A percentile compares a stretch with the other conserved stretches of the same genome.
phyloP scores from a whole-genome alignment of 2,797 vertebrate genomes.

The Chloroceryle amazona region DNA sequence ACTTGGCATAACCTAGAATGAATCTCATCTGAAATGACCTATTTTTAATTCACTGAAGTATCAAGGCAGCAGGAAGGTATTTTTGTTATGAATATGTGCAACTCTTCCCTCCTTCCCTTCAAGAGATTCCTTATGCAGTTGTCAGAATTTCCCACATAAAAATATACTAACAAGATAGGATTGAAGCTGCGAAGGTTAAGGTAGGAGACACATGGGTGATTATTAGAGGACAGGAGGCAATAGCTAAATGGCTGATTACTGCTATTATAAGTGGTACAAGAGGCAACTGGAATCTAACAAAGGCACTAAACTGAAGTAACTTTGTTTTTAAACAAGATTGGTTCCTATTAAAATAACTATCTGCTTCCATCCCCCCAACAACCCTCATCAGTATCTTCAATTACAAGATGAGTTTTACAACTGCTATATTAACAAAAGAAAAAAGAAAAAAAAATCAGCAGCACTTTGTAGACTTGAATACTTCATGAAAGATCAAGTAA shows the following conservation, averaged over 20 bases:
- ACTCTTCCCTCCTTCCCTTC: background rate
- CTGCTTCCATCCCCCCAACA: rapidly evolving
- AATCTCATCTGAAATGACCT: background rate
- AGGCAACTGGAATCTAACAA: background rate
- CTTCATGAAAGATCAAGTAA: background rate
- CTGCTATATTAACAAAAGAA: background rate
- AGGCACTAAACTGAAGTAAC: background rate
- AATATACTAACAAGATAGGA: background rate
- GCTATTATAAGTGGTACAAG: background rate
- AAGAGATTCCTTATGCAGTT: background rate
- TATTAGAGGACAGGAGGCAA: background rate
- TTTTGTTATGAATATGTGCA: background rate
- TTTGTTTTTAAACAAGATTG: background rate
- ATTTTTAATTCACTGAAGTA: background rate
- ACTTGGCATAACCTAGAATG: background rate
- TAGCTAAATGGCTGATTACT: background rate
- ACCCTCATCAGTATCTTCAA: background rate
- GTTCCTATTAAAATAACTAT: background rate
- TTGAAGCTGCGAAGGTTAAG: background rate
- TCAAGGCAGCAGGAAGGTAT: background rate
- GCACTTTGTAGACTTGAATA: background rate
- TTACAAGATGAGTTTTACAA: background rate
- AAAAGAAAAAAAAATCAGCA: background rate
- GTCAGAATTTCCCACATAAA: background rate
- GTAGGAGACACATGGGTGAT: background rate